These are phyloP conservation scores for Polia nebulosa DNA, from an alignment of 2,888 invertebrate species.

Conservation along the genomic window DNA sequence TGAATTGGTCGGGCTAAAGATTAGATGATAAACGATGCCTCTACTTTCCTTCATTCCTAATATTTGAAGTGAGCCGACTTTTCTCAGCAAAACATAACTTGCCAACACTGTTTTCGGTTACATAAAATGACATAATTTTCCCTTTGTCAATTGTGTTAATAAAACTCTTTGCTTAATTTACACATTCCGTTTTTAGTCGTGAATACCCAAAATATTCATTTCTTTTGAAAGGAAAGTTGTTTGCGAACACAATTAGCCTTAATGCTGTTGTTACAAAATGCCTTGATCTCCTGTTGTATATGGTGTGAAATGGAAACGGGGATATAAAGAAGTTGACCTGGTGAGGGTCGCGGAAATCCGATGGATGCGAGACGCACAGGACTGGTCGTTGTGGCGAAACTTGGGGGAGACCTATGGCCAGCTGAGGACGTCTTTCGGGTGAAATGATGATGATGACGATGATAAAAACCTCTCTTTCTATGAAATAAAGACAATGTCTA, in stretches of 20 bases:
- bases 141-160: neutral
- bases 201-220: conserved; percentile 16
- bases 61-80: too few relatives aligned
- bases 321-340: neutral
- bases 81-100: neutral
- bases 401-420: too few relatives aligned
- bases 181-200: neutral
- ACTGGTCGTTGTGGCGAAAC: too few relatives aligned
- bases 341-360: too few relatives aligned
- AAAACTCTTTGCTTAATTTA: conserved; percentile 22
- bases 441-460: too few relatives aligned
- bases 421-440: too few relatives aligned
- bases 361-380: too few relatives aligned
- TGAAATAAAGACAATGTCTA: too few relatives aligned
- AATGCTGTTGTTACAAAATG: conserved; percentile 36
- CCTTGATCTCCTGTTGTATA: conserved; percentile 21
- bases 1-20: too few relatives aligned
- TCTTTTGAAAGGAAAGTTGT: conserved; percentile 27
- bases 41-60: too few relatives aligned
- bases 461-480: neutral
- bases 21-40: too few relatives aligned
- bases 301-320: conserved; percentile 3
- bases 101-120: conserved; percentile 4
- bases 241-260: conserved; percentile 34
- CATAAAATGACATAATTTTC: neutral